These are phyloP conservation scores for Melanotaenia parkinsoni DNA, from an alignment of 2,797 vertebrate species.

Conservation along the genomic window DNA sequence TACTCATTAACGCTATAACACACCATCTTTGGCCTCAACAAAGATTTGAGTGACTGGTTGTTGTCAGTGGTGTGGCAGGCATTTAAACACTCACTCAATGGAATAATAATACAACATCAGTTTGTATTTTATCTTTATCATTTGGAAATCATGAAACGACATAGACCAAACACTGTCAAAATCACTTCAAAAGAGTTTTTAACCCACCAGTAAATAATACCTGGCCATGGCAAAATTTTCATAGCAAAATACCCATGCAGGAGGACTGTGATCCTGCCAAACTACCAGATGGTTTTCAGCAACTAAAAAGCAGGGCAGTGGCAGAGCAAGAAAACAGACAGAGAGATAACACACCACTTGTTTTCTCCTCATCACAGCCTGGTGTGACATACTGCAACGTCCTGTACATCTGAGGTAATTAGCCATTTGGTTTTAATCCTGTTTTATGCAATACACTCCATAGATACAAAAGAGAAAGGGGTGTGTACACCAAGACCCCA, in stretches of 20 bases:
- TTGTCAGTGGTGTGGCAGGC: neutral
- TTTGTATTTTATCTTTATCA: neutral
- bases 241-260: slow-evolving; percentile 24
- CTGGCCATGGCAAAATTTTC: slow-evolving; percentile 14
- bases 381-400: neutral
- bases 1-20: neutral
- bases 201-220: slow-evolving; percentile 2
- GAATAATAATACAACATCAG: neutral
- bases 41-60: too few species aligned
- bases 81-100: neutral
- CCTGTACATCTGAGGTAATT: slow-evolving; percentile 30
- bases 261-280: slow-evolving; percentile 20
- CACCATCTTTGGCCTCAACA: neutral
- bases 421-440: slow-evolving; percentile 27
- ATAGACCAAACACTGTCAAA: neutral
- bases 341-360: slow-evolving; percentile 9
- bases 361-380: slow-evolving; percentile 14
- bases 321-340: slow-evolving; percentile 14
- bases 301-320: neutral
- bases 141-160: neutral
- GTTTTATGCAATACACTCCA: slow-evolving; percentile 31
- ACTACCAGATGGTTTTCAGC: slow-evolving; percentile 51
- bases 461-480: slow-evolving; percentile 21
- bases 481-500: slow-evolving; percentile 15
- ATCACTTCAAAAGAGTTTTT: neutral